phyloP scores from a whole-genome alignment of 2,888 invertebrate genomes.

The Dolichopus griseipennis region DNA sequence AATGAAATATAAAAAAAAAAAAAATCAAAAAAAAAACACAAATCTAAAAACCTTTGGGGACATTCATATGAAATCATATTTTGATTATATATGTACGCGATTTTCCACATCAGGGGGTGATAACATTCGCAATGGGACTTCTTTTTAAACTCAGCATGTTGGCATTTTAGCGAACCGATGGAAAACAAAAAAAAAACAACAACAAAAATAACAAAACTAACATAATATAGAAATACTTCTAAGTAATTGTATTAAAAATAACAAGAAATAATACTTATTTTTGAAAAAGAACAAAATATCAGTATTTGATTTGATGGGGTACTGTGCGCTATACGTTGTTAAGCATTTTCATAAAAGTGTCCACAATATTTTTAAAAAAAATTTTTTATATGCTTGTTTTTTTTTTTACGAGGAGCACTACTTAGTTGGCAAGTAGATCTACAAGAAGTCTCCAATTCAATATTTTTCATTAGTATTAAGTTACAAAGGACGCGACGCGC shows the following conservation, averaged over 20 bases:
- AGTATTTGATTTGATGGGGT: neutral
- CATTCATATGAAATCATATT: slow-evolving; percentile 6
- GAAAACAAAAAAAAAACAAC: no score
- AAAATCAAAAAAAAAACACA: neutral
- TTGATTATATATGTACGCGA: slow-evolving; percentile 4
- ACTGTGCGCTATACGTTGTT: neutral
- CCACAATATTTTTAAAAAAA: no score
- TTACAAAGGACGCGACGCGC: no score
- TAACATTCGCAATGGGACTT: neutral
- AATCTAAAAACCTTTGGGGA: neutral
- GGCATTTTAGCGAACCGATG: neutral
- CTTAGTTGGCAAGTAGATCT: no score
- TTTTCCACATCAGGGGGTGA: slow-evolving; percentile 2
- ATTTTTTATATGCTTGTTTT: no score
- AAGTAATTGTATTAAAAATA: no score
- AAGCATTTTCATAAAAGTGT: neutral
- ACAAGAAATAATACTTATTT: neutral
- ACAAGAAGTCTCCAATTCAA: no score
- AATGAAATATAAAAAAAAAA: no score
- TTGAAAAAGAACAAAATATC: neutral
- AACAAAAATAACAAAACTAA: no score
- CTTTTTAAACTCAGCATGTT: neutral
- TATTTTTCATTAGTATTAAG: no score
- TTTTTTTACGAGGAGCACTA: no score
- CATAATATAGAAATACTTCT: no score